Conservation (phyloP, 2,888 invertebrate species). For the Machimus rusticus region DNA sequence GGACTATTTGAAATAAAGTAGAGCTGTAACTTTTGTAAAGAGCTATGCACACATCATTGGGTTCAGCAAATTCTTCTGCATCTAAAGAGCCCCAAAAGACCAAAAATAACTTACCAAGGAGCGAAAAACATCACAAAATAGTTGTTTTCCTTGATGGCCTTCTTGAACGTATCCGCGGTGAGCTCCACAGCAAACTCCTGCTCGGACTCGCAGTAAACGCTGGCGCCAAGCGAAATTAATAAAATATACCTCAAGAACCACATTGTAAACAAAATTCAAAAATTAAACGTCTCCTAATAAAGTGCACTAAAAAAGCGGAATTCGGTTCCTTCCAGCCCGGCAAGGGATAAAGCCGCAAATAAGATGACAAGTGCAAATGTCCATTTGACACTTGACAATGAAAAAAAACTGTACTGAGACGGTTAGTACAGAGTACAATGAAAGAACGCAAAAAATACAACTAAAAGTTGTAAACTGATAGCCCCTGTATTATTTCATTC, state of each 20-base stretch:
- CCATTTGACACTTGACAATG: not conserved
- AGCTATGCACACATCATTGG: not conserved
- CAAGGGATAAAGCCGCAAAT: not conserved
- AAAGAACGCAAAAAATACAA: not conserved
- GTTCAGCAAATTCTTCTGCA: not conserved
- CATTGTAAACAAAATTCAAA: not conserved
- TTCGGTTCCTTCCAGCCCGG: not conserved
- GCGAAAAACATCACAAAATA: constrained; percentile 83
- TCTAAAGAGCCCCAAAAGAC: not conserved
- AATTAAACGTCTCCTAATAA: not conserved
- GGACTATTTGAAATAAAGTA: not conserved
- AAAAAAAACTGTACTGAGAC: not conserved
- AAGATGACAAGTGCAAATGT: not conserved
- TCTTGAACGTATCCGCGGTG: constrained; percentile 68
- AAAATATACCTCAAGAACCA: constrained; percentile 4
- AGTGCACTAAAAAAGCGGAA: not conserved
- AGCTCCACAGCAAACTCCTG: constrained; percentile 57
- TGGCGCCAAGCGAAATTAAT: not conserved
- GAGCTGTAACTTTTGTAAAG: not conserved
- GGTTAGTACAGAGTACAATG: not conserved
- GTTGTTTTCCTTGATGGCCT: constrained; percentile 71
- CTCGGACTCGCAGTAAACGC: not conserved
- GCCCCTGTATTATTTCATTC: not conserved
- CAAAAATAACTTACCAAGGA: constrained; percentile 71
- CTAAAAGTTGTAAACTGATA: not conserved